Base-by-base conservation (phyloP, 1,140 invertebrate genomes). In the Zaprionus inermis region DNA sequence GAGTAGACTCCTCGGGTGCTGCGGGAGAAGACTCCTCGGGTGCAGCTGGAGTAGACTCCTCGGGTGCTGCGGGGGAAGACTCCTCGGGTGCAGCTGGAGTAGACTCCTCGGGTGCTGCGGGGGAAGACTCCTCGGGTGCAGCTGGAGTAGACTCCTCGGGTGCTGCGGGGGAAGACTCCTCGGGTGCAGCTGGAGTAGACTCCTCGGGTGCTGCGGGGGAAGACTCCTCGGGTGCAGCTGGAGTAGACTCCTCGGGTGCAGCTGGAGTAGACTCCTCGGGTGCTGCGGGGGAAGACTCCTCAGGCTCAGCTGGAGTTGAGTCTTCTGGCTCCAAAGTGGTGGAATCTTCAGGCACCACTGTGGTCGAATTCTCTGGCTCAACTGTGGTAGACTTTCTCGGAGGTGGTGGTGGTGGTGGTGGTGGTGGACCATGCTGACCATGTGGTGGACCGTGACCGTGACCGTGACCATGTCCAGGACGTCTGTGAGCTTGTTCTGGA, bases 291-390 rank as follows among this genome's bases (percentile, higher is more conserved):
- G 59, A 49, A 2, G 59, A 44, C 2, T 46, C 59, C n/a, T 61
- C 38, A 11, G 59, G 36, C 44, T 18, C 44, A 5, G 11, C 7
- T 14, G 59, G 49, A 10, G 38, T 46, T 0, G 59, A 46, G 2
- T 5, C 44, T 5, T 61, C 59, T 7, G 69, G 61, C 24, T 2
- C 38, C 10, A 46, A 10, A 20, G 60, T 54, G 6, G 58, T 56
- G 0, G 52, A 32, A 11, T 65, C 41, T 6, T 67, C 54, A 11
- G 72, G 30, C 22, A 44, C 57, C 18, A 12, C 11, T 16, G 69
- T 66, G 9, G 73, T 60, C 0, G 68, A 59, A 7, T 72, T 67
- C 28, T 71, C 60, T n/a, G 68, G 68, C 6, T 70, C 72, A 3
- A 59, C 0, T 2, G 73, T 64, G 5, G 52, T 72, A 30, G 54